Evolutionary conservation across 2,888 invertebrate species (phyloP), one percentile per base, ranked within the genome.

Genomic region (Pollenia amentaria): DNA sequence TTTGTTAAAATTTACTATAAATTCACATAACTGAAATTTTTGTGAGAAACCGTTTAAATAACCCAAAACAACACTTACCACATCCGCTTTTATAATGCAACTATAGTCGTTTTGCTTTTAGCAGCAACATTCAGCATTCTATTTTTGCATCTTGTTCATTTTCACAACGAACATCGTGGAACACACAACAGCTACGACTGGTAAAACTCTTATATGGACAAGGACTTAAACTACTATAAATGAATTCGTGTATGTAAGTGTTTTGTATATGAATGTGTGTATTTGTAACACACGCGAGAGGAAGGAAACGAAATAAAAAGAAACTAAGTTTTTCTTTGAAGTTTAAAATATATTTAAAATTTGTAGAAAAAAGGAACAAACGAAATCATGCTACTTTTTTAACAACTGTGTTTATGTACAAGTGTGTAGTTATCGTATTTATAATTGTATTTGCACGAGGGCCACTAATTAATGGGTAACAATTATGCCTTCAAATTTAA

Each of bases 61-160:
- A 84, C 87, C 87, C 87, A 76, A 87, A 80, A 87, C 87, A 87
- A 84, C 87, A 87, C 76, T 87, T 87, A 80, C 87, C 87, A 84
- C 87, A 84, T 87, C 87, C 87, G 84, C 51, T 80, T 80, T 42
- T 84, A 60, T 79, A 84, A 79, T 79, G 73, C 69, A 79, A 60
- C 38, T 21, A 21, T 10, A 48, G 44, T 18, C 65, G 72, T 80
- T 84, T 80, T 84, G 76, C 84, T 87, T 84, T 87, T 77, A 77
- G 67, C 60, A 51, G 78, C 78, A 78, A 51, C 62, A 82, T 82
- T 53, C 21, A 46, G 29, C 29, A 29, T 29, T 29, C 72, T 40
- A 64, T n/a, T 80, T 38, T 65, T 80, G 80, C 55, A 73, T 65
- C 55, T 65, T 73, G 64, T 80, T 72, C 80, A 55, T 55, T 72